These are phyloP conservation scores for Lymantria dispar DNA, from an alignment of 2,888 invertebrate genomes.

Conservation along the genomic window DNA sequence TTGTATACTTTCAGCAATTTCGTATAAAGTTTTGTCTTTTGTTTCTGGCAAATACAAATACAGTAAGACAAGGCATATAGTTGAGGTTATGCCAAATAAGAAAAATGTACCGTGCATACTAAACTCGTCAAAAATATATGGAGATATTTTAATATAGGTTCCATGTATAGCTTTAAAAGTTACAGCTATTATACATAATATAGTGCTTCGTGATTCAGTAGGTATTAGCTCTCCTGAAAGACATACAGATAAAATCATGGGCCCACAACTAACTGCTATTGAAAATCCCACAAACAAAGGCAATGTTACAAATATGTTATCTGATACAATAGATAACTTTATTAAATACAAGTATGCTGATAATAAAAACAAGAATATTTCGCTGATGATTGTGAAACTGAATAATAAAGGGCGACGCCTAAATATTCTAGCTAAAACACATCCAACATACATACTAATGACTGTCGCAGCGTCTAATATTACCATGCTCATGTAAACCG, in stretches of 20 bases:
- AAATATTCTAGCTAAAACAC: constrained; percentile 24
- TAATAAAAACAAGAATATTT: constrained; percentile 14
- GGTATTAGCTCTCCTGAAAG: constrained; percentile 36
- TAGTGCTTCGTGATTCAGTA: constrained; percentile 15
- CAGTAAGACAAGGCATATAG: neutral
- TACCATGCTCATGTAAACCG: constrained; percentile 38
- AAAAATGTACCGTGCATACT: neutral
- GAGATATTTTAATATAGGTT: constrained; percentile 32
- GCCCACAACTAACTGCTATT: constrained; percentile 39
- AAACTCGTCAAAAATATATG: constrained; percentile 21
- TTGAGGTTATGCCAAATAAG: neutral
- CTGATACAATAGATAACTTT: neutral
- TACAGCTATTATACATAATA: constrained; percentile 15
- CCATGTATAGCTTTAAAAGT: constrained; percentile 16
- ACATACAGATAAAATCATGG: constrained; percentile 31
- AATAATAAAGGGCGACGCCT: constrained; percentile 31
- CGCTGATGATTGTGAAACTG: constrained; percentile 20
- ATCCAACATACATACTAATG: constrained; percentile 35
- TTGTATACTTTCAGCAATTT: neutral
- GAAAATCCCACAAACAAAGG: constrained; percentile 2
- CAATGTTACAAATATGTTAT: constrained; percentile 4
- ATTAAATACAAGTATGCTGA: constrained; percentile 4
- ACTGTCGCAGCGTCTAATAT: constrained; percentile 43
- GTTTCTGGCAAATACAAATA: constrained; percentile 1
- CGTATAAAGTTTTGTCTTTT: constrained; percentile 1